Evolutionary conservation across 2,797 vertebrate genomes (phyloP).

Genomic region (Alcedo atthis): DNA sequence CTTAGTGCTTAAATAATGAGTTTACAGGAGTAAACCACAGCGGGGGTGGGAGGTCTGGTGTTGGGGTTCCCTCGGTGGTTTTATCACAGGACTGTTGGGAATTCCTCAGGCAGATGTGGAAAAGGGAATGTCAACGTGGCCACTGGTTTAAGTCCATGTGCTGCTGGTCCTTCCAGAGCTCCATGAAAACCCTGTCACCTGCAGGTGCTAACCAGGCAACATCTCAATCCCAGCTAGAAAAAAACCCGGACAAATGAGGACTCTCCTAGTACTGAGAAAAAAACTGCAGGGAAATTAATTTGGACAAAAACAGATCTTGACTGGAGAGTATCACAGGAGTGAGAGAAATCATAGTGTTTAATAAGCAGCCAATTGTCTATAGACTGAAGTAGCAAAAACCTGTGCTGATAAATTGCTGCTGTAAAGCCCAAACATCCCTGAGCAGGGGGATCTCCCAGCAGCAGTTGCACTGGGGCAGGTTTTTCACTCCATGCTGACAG

Average conservation of each 20-base stretch:
- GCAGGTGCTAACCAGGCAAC: accelerated
- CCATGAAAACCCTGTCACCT: accelerated
- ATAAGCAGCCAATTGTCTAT: neutral
- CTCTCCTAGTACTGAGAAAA: neutral
- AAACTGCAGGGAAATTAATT: neutral
- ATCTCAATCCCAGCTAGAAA: neutral
- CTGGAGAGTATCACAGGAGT: neutral
- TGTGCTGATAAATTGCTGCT: neutral
- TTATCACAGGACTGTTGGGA: neutral
- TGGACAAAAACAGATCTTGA: neutral
- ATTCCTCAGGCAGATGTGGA: neutral
- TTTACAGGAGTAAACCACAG: accelerated
- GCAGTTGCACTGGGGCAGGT: neutral
- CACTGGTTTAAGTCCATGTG: accelerated
- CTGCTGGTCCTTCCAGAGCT: neutral
- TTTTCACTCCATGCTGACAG: neutral
- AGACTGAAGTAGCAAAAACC: neutral
- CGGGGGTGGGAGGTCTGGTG: accelerated
- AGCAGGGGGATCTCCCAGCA: neutral
- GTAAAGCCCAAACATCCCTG: neutral
- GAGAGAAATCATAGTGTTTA: accelerated
- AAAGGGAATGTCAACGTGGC: accelerated
- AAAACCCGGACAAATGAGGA: accelerated
- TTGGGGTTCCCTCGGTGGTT: neutral
- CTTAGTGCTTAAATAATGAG: neutral